phyloP scores from a whole-genome alignment of 1,140 invertebrate species.

The Pseudomyrmex concolor region DNA sequence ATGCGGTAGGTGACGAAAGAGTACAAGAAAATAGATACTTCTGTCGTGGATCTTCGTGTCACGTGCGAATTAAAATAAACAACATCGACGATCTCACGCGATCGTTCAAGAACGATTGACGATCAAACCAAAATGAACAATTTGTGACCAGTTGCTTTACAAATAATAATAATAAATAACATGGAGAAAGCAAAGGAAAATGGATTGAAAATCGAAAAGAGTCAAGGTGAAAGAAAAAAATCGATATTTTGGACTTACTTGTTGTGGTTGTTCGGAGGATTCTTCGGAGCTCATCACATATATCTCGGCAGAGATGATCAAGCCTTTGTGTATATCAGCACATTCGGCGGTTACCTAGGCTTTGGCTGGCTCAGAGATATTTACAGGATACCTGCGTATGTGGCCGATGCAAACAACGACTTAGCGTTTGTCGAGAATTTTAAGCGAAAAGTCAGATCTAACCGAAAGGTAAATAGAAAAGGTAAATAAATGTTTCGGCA shows the following conservation, averaged over 20 bases:
- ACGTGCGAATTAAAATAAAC: background rate
- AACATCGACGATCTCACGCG: background rate
- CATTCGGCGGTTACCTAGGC: slow-evolving; percentile 94
- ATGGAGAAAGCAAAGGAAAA: slow-evolving; percentile 40
- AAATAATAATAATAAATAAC: too few relatives aligned
- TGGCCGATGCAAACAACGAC: slow-evolving; percentile 94
- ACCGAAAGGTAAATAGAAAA: slow-evolving; percentile 87
- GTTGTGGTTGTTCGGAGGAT: slow-evolving; percentile 94
- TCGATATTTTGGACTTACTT: slow-evolving; percentile 88
- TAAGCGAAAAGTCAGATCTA: slow-evolving; percentile 86
- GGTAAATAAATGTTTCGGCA: background rate
- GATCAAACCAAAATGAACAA: background rate
- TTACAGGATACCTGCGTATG: slow-evolving; percentile 94
- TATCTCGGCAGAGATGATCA: slow-evolving; percentile 96
- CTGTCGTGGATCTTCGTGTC: background rate
- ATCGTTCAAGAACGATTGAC: background rate
- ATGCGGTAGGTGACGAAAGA: slow-evolving; percentile 1
- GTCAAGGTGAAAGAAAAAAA: slow-evolving; percentile 48
- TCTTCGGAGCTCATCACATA: slow-evolving; percentile 95
- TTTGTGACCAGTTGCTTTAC: background rate
- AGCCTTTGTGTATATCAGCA: slow-evolving; percentile 94
- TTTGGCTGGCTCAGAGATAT: slow-evolving; percentile 95
- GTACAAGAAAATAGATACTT: background rate
- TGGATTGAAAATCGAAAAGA: background rate
- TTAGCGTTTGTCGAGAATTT: slow-evolving; percentile 89